phyloP scores from a whole-genome alignment of 2,888 invertebrate species.

The Scaptomyza parva region DNA sequence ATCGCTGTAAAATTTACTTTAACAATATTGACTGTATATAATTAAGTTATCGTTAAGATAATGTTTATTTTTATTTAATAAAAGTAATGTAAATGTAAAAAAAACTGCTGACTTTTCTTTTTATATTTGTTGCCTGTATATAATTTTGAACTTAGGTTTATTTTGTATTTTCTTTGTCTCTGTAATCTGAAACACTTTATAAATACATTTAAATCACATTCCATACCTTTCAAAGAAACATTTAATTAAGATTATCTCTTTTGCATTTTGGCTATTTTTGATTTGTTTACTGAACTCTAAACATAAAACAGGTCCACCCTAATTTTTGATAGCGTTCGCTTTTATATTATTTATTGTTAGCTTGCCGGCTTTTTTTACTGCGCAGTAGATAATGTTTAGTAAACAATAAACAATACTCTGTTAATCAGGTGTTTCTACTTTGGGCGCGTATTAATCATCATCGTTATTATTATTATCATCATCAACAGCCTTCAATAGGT shows the following conservation, averaged over 20 bases:
- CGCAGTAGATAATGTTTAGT: slow-evolving; percentile 67
- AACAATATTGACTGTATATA: slow-evolving; percentile 7
- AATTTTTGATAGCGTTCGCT: slow-evolving; percentile 11
- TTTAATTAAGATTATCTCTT: no score
- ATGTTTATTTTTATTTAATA: background rate
- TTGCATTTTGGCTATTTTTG: no score
- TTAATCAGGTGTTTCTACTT: slow-evolving; percentile 56
- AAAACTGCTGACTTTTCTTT: background rate
- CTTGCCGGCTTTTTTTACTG: slow-evolving; percentile 63
- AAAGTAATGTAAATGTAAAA: slow-evolving; percentile 17
- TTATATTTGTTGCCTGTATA: background rate
- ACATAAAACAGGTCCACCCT: slow-evolving; percentile 52
- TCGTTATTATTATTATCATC: slow-evolving; percentile 4
- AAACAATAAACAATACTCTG: slow-evolving; percentile 54
- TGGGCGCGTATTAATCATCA: slow-evolving; percentile 44
- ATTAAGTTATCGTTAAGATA: background rate
- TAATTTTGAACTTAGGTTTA: background rate
- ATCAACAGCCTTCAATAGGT: slow-evolving; percentile 1
- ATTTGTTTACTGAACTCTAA: no score
- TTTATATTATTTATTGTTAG: slow-evolving; percentile 25
- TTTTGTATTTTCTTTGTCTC: background rate
- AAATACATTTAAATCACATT: no score
- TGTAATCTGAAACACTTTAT: no score
- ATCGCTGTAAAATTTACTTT: slow-evolving; percentile 8
- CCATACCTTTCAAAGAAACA: no score